Base-by-base conservation (phyloP, 92 coral and sea anemone genomes). In the Micromussa lordhowensis region DNA sequence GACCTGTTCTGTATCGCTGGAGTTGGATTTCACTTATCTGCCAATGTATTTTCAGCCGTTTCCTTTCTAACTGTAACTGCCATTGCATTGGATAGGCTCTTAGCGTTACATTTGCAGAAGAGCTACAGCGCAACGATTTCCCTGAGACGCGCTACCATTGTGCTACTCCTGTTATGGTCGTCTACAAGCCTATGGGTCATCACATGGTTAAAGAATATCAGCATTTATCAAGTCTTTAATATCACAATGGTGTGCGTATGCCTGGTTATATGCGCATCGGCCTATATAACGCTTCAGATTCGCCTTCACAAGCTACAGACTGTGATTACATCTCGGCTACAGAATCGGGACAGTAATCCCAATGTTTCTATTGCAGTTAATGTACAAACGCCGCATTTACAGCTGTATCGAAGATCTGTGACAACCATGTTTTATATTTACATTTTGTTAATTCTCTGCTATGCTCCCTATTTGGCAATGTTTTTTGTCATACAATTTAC, bases 61-160 rank as follows among this genome's bases (percentile, higher is more conserved):
- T 85, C 88, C 24, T 85, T 85, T 13, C 22, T 85, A 17, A 85
- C 88, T 16, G 88, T 85, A 36, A 85, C 88, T 17, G 88, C 88
- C 11, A 76, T 85, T 10, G 71, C 88, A 6, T 18, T 85, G 5
- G 88, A 85, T n/a, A 75, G 82, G 31, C 32, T 85, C 1, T 29
- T 76, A 4, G 88, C 88, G 48, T 26, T 85, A 11, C 64, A 85
- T 36, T 1, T 85, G 4, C 71, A 77, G 48, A 63, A 75, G 75
- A 21, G 21, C 1, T 85, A 85, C 82, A 55, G 19, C 34, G 38
- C 32, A 2, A 53, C 55, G 14, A 21, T 85, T 15, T 75, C 82
- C 3, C 61, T 58, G 31, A 58, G 40, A 24, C 82, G 88, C 3
- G 64, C 15, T 19, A 21, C 18, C 18, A 18, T 75, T 19, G 40